Percentiles rank a stretch among this genome's conserved stretches.
These are phyloP conservation scores for Margarornis squamiger DNA, from an alignment of 2,797 vertebrate species.

Conservation along the genomic window DNA sequence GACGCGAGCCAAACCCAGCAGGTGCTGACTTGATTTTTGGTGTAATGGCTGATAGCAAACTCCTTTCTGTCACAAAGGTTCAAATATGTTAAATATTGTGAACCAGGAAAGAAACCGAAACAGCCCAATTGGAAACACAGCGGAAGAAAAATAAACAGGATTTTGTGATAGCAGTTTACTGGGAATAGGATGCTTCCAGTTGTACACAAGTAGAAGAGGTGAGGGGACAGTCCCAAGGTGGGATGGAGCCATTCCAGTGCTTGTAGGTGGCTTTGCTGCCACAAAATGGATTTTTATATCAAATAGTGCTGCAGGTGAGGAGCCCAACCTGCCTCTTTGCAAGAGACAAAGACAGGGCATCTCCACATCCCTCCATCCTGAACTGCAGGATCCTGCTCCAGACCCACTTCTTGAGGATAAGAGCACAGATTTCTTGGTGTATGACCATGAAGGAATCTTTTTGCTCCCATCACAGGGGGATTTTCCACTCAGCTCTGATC, in stretches of 20 bases:
- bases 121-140: background rate
- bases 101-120: background rate
- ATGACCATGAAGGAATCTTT: background rate
- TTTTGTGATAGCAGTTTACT: background rate
- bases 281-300: background rate
- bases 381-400: background rate
- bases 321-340: background rate
- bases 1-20: fast-evolving
- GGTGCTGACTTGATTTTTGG: background rate
- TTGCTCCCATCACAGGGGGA: background rate
- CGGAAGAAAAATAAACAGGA: background rate
- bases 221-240: background rate
- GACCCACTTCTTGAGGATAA: background rate
- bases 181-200: background rate
- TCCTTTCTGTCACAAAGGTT: background rate
- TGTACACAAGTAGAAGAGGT: background rate
- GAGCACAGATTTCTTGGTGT: background rate
- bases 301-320: background rate
- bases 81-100: background rate
- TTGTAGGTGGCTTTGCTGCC: background rate
- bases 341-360: background rate
- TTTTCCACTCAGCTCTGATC: background rate
- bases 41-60: fast-evolving
- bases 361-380: background rate
- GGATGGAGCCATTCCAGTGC: background rate